phyloP scores from a whole-genome alignment of 2,888 invertebrate species.

The Teleogryllus oceanicus region DNA sequence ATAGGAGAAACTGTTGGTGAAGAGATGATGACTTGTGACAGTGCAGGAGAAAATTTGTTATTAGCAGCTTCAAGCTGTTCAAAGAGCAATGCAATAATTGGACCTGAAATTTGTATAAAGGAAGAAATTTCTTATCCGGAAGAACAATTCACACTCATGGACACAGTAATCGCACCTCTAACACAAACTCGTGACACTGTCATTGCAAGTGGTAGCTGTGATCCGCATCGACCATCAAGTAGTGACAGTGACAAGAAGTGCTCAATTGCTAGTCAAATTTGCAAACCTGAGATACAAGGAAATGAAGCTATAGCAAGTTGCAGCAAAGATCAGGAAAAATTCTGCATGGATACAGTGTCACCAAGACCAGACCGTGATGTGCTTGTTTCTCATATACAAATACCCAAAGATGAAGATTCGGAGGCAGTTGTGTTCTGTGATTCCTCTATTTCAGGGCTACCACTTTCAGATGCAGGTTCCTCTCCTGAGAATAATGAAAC shows the following conservation, averaged over 20 bases:
- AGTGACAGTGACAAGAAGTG: not conserved
- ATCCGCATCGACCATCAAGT: not conserved
- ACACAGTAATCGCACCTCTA: not conserved
- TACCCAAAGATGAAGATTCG: not conserved
- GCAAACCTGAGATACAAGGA: not conserved
- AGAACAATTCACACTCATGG: not conserved
- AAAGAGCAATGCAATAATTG: not conserved
- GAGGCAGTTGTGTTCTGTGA: not conserved
- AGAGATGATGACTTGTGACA: not conserved
- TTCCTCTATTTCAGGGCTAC: not conserved
- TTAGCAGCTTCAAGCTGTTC: not conserved
- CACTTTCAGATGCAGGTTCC: not conserved
- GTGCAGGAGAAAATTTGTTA: not conserved
- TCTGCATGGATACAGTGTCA: not conserved
- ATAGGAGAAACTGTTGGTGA: not conserved
- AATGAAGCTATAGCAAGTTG: not conserved
- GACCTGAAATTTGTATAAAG: not conserved
- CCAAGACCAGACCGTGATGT: not conserved
- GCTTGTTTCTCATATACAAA: not conserved
- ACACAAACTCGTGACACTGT: not conserved
- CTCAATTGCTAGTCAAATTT: slow-evolving; percentile 18
- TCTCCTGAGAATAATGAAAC: not conserved
- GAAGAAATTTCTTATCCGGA: not conserved
- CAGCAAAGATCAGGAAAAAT: not conserved
- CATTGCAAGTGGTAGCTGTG: not conserved